phyloP scores from a whole-genome alignment of 1,140 invertebrate genomes.

The Ditylenchus dipsaci region DNA sequence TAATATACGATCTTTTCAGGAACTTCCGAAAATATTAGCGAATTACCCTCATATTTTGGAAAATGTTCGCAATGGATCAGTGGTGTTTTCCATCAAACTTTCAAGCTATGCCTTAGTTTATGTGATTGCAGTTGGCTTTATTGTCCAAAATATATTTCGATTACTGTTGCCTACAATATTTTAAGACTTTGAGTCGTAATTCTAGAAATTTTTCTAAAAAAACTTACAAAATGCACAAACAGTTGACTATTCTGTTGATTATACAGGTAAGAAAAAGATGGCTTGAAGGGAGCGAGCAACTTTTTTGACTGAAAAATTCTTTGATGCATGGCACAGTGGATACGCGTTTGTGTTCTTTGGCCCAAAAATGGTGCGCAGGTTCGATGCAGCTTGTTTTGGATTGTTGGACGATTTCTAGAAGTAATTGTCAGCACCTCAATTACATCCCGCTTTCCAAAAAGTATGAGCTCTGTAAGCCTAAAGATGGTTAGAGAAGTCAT shows the following conservation, averaged over 20 bases:
- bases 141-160: neutral
- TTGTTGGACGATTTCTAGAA: too few relatives aligned
- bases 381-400: too few relatives aligned
- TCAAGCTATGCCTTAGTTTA: neutral
- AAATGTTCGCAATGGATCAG: neutral
- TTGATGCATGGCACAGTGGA: too few relatives aligned
- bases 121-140: neutral
- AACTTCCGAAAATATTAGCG: neutral
- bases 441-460: too few relatives aligned
- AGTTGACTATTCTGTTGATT: slow-evolving; percentile 7
- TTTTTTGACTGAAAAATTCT: too few relatives aligned
- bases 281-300: neutral
- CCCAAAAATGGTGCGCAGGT: too few relatives aligned
- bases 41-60: neutral
- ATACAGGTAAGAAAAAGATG: neutral
- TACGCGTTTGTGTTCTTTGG: too few relatives aligned
- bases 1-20: too few relatives aligned
- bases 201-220: neutral
- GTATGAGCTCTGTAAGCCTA: too few relatives aligned
- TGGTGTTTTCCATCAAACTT: neutral
- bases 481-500: too few relatives aligned
- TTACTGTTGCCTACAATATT: neutral
- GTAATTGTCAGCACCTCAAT: too few relatives aligned
- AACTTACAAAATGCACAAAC: neutral
- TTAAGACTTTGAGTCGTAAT: neutral